phyloP scores from a whole-genome alignment of 92 coral and sea anemone species.

The Parazoanthus atlanticus region DNA sequence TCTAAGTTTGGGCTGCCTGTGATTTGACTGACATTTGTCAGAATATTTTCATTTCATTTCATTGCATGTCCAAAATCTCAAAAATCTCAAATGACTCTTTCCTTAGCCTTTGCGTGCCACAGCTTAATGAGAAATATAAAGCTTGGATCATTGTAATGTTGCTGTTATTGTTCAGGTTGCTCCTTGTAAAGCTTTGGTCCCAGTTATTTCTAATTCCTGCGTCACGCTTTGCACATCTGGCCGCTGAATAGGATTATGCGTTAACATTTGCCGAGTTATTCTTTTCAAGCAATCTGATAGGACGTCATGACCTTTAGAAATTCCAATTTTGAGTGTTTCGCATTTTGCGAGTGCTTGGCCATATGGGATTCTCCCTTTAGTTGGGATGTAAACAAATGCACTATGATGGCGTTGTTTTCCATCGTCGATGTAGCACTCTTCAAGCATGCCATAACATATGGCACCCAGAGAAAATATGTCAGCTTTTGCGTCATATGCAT shows the following conservation, averaged over 20 bases:
- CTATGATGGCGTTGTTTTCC: not conserved
- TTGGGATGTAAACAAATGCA: conserved; percentile 5
- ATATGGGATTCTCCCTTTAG: not conserved
- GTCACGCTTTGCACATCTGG: not conserved
- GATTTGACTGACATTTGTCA: too few relatives aligned
- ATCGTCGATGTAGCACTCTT: not conserved
- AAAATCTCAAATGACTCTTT: too few relatives aligned
- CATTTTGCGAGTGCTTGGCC: not conserved
- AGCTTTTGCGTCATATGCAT: not conserved
- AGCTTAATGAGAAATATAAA: too few relatives aligned
- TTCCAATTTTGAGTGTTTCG: not conserved
- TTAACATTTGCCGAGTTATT: not conserved
- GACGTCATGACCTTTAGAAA: not conserved
- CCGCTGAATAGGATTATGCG: not conserved
- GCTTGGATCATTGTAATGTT: too few relatives aligned
- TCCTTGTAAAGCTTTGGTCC: too few relatives aligned
- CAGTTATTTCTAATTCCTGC: not conserved
- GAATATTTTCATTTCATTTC: too few relatives aligned
- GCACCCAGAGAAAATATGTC: conserved; percentile 6
- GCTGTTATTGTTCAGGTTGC: too few relatives aligned
- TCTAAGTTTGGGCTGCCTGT: too few relatives aligned
- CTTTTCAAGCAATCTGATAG: not conserved
- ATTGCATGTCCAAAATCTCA: too few relatives aligned
- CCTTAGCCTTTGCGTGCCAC: too few relatives aligned
- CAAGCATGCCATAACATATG: not conserved